Evolutionary conservation across 2,888 invertebrate genomes (phyloP), one percentile per base, ranked within the genome.

Genomic region (Papilio demoleus): DNA sequence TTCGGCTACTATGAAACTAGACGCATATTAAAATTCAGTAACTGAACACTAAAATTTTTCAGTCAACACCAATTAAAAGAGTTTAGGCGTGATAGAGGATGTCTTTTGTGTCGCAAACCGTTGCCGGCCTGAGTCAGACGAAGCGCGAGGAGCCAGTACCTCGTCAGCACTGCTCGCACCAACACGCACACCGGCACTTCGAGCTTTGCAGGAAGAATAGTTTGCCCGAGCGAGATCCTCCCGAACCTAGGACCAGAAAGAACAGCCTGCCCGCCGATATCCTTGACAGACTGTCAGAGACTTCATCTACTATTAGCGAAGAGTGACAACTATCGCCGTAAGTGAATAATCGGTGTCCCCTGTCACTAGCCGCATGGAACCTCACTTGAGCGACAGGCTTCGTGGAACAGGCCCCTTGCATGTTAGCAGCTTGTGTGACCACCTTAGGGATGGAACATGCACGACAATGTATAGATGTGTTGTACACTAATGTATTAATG

Each of bases 51-150:
- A 50, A 2, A 42, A 61, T 53, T 66, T 67, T 67, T 27, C 67
- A 67, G 67, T 67, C 36, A 38, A 60, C 9, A 42, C 27, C 24
- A 31, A 12, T 27, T 31, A 36, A 22, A 36, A 61, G 31, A 56
- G 31, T 17, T 8, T 50, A 27, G 14, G 24, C 17, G 19, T 40
- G 68, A 71, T 74, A 31, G n/a, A 31, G 79, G 78, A 93, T 93
- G 93, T 93, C 93, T 74, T 93, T 93, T 86, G 92, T 93, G 75
- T 93, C 93, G 45, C 93, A 93, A 90, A 93, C 93, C 47, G 93
- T 93, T 70, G 93, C 93, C 27, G 93, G 93, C 53, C 83, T 93
- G 81, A 92, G 91, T 76, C 90, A 92, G 76, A 79, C 87, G 42
- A 81, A 89, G 1, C 88, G 90, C n/a, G 88, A 90, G 67, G 90